phyloP scores from a whole-genome alignment of 2,113 vertebrate genomes.

The Struthidea cinerea region DNA sequence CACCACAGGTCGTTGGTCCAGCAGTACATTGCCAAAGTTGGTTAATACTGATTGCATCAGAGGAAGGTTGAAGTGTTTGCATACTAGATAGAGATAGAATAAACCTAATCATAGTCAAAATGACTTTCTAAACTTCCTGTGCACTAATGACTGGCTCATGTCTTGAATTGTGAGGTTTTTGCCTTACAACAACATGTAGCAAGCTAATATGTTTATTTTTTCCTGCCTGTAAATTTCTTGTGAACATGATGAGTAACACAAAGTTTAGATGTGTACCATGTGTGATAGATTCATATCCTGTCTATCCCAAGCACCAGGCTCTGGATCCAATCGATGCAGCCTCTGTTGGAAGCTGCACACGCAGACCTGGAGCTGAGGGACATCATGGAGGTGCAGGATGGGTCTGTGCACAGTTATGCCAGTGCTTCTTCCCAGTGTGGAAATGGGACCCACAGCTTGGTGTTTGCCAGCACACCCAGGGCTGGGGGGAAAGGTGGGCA shows the following conservation, averaged over 20 bases:
- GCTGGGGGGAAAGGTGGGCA: background rate
- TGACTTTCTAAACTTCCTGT: background rate
- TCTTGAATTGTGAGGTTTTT: background rate
- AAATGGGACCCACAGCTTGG: background rate
- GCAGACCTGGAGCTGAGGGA: background rate
- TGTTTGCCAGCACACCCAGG: background rate
- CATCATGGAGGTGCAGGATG: background rate
- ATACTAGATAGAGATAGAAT: background rate
- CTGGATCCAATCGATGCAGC: background rate
- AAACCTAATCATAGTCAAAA: background rate
- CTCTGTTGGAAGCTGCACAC: background rate
- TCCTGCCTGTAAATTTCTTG: slow-evolving; percentile 5
- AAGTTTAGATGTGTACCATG: background rate
- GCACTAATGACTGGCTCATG: background rate
- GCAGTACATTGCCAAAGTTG: background rate
- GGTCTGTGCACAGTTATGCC: background rate
- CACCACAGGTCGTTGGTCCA: background rate
- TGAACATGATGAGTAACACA: background rate
- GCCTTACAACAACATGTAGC: background rate
- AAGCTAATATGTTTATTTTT: background rate
- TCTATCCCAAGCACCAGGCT: background rate
- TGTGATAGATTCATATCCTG: background rate
- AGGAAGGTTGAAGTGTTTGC: background rate
- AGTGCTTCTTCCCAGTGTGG: background rate
- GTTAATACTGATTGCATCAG: background rate